These are phyloP conservation scores for Progne subis DNA, from an alignment of 2,113 vertebrate species.

Conservation along the genomic window DNA sequence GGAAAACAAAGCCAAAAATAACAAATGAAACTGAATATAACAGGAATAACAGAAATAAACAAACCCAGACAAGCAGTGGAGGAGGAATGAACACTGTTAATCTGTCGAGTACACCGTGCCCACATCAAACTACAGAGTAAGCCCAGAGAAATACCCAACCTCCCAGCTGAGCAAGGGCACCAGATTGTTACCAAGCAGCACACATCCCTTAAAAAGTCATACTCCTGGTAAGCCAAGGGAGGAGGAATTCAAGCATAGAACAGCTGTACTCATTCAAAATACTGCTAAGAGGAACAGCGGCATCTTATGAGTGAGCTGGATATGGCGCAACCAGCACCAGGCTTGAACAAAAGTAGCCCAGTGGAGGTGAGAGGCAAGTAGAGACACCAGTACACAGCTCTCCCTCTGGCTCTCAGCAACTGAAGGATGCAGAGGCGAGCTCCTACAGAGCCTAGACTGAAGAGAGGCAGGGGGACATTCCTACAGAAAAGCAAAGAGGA, in stretches of 20 bases:
- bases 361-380: not conserved
- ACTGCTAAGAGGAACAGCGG: not conserved
- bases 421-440: not conserved
- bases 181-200: not conserved
- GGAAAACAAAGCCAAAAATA: slow-evolving; percentile 20
- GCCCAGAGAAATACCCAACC: not conserved
- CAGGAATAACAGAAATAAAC: slow-evolving; percentile 33
- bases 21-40: not conserved
- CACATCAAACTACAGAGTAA: not conserved
- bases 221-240: not conserved
- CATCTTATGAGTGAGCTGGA: not conserved
- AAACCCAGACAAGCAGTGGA: not conserved
- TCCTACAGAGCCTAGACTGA: not conserved
- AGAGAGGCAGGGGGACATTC: not conserved
- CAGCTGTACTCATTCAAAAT: not conserved
- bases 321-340: not conserved
- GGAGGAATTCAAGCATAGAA: not conserved
- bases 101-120: not conserved
- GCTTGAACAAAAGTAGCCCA: not conserved
- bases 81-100: not conserved
- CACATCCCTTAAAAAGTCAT: not conserved
- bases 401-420: not conserved
- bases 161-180: not conserved
- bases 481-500: not conserved
- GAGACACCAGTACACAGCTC: not conserved